phyloP scores from a whole-genome alignment of 2,888 invertebrate species.

The Rutpela maculata region DNA sequence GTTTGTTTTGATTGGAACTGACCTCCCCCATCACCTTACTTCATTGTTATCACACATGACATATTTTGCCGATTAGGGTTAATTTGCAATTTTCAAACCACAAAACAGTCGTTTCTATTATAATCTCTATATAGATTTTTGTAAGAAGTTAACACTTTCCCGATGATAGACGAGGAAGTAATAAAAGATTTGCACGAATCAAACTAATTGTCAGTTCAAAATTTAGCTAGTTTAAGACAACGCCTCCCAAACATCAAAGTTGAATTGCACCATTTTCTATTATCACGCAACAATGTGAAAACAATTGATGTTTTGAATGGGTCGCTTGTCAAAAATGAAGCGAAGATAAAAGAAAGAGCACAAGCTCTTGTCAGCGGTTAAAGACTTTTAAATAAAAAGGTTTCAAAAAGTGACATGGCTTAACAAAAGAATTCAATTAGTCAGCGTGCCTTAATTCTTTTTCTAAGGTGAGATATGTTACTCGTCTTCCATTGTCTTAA shows the following conservation, averaged over 20 bases:
- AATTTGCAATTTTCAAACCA: too few species aligned
- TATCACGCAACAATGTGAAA: not conserved
- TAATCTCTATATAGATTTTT: too few species aligned
- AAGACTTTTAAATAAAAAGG: conserved; percentile 45
- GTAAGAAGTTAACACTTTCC: too few species aligned
- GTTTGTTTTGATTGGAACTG: too few species aligned
- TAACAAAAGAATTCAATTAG: conserved; percentile 56
- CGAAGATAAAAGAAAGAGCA: conserved; percentile 31
- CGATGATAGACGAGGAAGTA: too few species aligned
- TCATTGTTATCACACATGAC: too few species aligned
- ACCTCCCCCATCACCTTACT: too few species aligned
- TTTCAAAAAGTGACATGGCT: conserved; percentile 44
- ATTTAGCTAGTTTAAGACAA: not conserved
- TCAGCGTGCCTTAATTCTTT: conserved; percentile 46
- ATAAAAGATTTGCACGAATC: not conserved
- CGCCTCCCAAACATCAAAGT: conserved; percentile 10
- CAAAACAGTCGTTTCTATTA: too few species aligned
- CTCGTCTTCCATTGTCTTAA: conserved; percentile 38
- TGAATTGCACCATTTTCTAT: not conserved
- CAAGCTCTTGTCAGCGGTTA: conserved; percentile 41
- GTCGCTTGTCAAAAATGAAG: conserved; percentile 44
- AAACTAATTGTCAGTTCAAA: not conserved
- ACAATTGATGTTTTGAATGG: conserved; percentile 24
- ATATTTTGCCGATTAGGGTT: too few species aligned
- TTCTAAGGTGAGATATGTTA: conserved; percentile 39